These are phyloP conservation scores for Muscina levida DNA, from an alignment of 2,888 invertebrate genomes.

Conservation along the genomic window DNA sequence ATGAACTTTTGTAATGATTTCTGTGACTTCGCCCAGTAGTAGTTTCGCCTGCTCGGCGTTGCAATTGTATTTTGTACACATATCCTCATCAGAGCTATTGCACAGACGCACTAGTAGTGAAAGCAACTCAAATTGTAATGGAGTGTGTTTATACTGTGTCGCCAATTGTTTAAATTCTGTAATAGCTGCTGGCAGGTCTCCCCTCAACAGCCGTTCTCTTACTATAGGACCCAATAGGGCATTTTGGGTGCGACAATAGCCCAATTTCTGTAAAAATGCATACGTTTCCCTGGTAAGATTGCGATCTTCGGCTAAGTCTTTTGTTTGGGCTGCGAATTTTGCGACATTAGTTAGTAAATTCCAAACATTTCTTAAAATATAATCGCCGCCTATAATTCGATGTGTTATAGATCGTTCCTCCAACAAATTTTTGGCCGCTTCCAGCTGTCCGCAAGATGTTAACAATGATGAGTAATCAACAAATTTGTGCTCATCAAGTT, in stretches of 20 bases:
- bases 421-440: constrained; percentile 79
- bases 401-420: constrained; percentile 80
- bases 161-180: constrained; percentile 81
- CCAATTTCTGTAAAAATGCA: constrained; percentile 80
- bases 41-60: constrained; percentile 74
- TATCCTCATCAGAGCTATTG: constrained; percentile 68
- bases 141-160: constrained; percentile 82
- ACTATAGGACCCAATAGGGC: constrained; percentile 84
- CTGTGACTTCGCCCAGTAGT: constrained; percentile 77
- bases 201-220: constrained; percentile 82
- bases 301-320: constrained; percentile 73
- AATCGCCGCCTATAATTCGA: constrained; percentile 80
- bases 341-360: constrained; percentile 82
- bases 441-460: constrained; percentile 79
- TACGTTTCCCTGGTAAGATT: constrained; percentile 81
- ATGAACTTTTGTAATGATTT: constrained; percentile 78
- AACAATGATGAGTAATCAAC: constrained; percentile 84
- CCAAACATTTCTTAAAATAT: constrained; percentile 83
- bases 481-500: constrained; percentile 84
- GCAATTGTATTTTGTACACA: constrained; percentile 67
- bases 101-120: constrained; percentile 77
- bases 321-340: constrained; percentile 66
- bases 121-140: constrained; percentile 84
- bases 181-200: constrained; percentile 80
- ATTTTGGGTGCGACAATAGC: constrained; percentile 83